Percentiles rank a stretch among this genome's conserved stretches.
Evolutionary conservation across 1,140 invertebrate genomes (phyloP).

Genomic region (Helicorthomorpha holstii): DNA sequence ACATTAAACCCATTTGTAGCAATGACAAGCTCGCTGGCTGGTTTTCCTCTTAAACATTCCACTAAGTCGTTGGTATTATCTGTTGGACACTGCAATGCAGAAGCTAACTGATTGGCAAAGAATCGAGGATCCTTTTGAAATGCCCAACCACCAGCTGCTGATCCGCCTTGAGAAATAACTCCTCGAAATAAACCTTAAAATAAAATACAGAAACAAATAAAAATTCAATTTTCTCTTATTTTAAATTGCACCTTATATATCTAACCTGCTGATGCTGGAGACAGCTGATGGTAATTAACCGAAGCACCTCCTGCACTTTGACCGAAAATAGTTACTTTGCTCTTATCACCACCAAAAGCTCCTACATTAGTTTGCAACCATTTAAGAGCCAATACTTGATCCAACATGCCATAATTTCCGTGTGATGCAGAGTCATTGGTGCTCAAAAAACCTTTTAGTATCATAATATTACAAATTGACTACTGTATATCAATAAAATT

Average conservation of each 20-base stretch:
- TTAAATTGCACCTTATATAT: too few species aligned
- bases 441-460: background rate
- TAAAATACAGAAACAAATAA: background rate
- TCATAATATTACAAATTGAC: too few species aligned
- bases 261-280: slow-evolving; percentile 33
- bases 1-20: background rate
- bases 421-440: slow-evolving; percentile 9
- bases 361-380: slow-evolving; percentile 41
- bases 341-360: slow-evolving; percentile 37
- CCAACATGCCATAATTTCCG: slow-evolving; percentile 43
- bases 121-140: background rate
- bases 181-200: background rate
- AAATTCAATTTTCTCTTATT: background rate
- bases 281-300: slow-evolving; percentile 31
- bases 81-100: background rate
- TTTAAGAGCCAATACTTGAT: slow-evolving; percentile 37
- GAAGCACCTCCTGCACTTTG: slow-evolving; percentile 35
- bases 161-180: background rate
- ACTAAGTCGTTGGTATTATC: slow-evolving; percentile 11
- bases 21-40: background rate
- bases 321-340: slow-evolving; percentile 41
- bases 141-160: background rate
- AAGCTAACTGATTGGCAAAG: background rate
- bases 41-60: background rate
- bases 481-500: too few species aligned